Evolutionary conservation across 1,140 invertebrate genomes (phyloP), one percentile per base, ranked within the genome.

Genomic region (Penaeus japonicus): DNA sequence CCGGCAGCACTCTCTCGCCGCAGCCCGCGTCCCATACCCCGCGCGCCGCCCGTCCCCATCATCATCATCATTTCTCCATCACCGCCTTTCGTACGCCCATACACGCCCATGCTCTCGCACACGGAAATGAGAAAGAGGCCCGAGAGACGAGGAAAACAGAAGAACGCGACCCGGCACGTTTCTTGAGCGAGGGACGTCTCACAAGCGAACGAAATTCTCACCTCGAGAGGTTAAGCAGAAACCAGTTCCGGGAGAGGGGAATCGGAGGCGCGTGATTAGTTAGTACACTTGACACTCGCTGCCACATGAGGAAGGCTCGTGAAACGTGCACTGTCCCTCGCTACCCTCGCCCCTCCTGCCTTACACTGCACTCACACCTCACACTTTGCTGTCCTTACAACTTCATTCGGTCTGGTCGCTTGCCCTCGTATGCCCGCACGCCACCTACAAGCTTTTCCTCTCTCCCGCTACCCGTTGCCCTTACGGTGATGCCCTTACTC

Each of bases 241-340:
- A 79, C 27, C 79, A 57, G 30, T 70, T 65, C 20, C 79, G 27
- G 27, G 62, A 12, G 54, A 18, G 55, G 62, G 47, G 62, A 87
- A 53, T 75, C 79, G 79, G 53, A 87, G 30, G 65, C 62, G 78
- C 27, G 20, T 73, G 86, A 87, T 87, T 87, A 87, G 79, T 87
- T 87, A 83, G 86, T 87, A 87, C 86, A 87, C 86, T 82, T 75
- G 86, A 87, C 79, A 87, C 86, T 83, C 62, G 70, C 47, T 54
- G 75, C 86, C 86, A 81, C 62, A 87, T 81, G 86, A 80, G 85
- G 75, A 77, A 35, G 75, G 75, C n/a, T 39, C 39, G n/a, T 77
- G 73, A 77, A 39, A 32, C 73, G n/a, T 77, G 73, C 73, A 77
- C 73, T 77, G 73, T 77, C 73, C 73, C 73, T 20, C 73, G 39